Base-by-base conservation (phyloP, 1,140 invertebrate species). In the Chlorops oryzae region DNA sequence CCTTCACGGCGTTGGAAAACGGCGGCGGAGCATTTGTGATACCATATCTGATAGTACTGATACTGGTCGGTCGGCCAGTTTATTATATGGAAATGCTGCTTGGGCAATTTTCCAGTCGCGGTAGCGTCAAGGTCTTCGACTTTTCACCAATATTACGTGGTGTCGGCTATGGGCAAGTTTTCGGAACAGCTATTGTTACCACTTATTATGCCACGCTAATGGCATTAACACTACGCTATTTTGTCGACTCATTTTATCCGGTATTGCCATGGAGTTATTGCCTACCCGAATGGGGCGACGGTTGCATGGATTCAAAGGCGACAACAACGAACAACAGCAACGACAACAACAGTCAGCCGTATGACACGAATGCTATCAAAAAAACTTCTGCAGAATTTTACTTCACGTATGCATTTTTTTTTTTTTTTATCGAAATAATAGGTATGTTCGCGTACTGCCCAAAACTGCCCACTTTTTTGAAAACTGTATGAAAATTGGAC, bases 51-150 rank as follows among this genome's bases (percentile, higher is more conserved):
- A 81, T 93, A 24, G 86, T 92, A 25, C 76, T 95, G 32, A 69
- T 92, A 2, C 70, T 93, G 25, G 83, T 90, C 32, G 92, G 92
- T 1, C 84, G 92, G 58, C 92, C 92, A 0, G 79, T 94, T 53
- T 96, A 95, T 68, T 92, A 92, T 58, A 78, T 95, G 77, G 92
- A 96, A 67, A 85, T 88, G 70, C 75, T 84, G 5, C 61, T 90
- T 1, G 88, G 87, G 15, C 88, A 90, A 61, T 90, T 89, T 60
- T 81, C 85, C 5, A 81, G 83, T 40, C 78, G 78, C 22, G 86
- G 86, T 34, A 82, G 81, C 38, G 81, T 88, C 13, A 83, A 79
- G 54, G 74, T 84, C 27, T 83, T 78, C 69, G 70, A 76, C 23
- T 63, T 78, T 44, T 58, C 76, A 13, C 80, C 83, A 10, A 80